These are phyloP conservation scores for Acestrorhynchus altus DNA, from an alignment of 2,797 vertebrate genomes.

Conservation along the genomic window DNA sequence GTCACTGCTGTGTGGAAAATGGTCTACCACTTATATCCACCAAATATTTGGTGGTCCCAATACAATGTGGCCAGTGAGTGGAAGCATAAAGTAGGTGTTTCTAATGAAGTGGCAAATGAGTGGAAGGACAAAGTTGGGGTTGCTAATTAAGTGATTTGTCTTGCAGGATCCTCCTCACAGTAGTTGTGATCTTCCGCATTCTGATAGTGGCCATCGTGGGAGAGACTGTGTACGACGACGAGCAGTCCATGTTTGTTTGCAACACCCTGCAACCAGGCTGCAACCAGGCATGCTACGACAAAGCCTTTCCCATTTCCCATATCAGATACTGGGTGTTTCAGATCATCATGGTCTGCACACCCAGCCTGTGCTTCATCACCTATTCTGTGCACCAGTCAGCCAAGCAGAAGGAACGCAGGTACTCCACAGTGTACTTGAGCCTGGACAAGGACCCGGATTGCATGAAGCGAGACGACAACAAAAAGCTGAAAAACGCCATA, in stretches of 20 bases:
- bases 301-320: constrained; percentile 93
- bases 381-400: constrained; percentile 93
- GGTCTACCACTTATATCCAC: too few species aligned
- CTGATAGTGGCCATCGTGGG: constrained; percentile 94
- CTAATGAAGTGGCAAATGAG: not conserved
- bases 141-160: not conserved
- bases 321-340: constrained; percentile 96
- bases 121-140: not conserved
- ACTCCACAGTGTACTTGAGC: constrained; percentile 86
- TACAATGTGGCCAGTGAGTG: not conserved
- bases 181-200: constrained; percentile 95
- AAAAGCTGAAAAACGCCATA: constrained; percentile 89
- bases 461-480: constrained; percentile 84
- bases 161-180: constrained; percentile 90
- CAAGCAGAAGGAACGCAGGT: constrained; percentile 88
- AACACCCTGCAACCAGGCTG: constrained; percentile 94
- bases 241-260: constrained; percentile 94
- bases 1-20: too few species aligned
- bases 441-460: constrained; percentile 86
- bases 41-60: not conserved
- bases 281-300: constrained; percentile 94
- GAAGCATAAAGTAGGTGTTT: not conserved
- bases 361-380: constrained; percentile 93
- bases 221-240: constrained; percentile 93
- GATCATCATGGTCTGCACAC: constrained; percentile 95